These are phyloP conservation scores for Cydia splendana DNA, from an alignment of 1,140 invertebrate species.

Conservation along the genomic window DNA sequence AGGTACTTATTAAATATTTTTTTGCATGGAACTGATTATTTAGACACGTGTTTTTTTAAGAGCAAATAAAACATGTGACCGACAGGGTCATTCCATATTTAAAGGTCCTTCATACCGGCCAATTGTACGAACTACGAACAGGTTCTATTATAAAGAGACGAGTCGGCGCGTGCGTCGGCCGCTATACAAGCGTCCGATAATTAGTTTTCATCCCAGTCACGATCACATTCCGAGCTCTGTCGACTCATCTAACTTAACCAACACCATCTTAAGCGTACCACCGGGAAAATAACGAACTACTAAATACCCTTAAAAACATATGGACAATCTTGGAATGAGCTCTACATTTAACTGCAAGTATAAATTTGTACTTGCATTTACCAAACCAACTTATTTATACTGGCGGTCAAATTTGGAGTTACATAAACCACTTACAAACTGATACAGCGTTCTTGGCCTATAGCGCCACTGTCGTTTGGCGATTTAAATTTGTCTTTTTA, in stretches of 20 bases:
- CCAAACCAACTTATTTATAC: conserved; percentile 1
- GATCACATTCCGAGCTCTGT: conserved; percentile 20
- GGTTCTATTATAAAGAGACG: conserved; percentile 8
- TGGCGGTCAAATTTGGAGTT: conserved; percentile 1
- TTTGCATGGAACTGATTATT: not conserved
- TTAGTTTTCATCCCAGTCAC: conserved; percentile 16
- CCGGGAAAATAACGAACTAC: not conserved
- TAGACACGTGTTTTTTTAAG: not conserved
- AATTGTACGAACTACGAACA: conserved; percentile 9
- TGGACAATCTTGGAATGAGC: not conserved
- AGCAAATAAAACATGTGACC: not conserved
- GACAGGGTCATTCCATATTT: not conserved
- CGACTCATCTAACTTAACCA: conserved; percentile 13
- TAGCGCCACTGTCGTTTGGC: not conserved
- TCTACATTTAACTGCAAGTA: not conserved
- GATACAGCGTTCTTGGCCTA: not conserved
- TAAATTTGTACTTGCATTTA: not conserved
- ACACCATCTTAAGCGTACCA: not conserved
- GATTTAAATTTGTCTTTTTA: not conserved
- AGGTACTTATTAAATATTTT: too few species aligned
- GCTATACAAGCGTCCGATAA: conserved; percentile 9
- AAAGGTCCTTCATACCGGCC: not conserved
- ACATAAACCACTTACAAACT: not conserved
- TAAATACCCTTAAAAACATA: not conserved
- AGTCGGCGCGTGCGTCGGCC: conserved; percentile 5